phyloP scores from a whole-genome alignment of 2,797 vertebrate species.

The Prionace glauca region DNA sequence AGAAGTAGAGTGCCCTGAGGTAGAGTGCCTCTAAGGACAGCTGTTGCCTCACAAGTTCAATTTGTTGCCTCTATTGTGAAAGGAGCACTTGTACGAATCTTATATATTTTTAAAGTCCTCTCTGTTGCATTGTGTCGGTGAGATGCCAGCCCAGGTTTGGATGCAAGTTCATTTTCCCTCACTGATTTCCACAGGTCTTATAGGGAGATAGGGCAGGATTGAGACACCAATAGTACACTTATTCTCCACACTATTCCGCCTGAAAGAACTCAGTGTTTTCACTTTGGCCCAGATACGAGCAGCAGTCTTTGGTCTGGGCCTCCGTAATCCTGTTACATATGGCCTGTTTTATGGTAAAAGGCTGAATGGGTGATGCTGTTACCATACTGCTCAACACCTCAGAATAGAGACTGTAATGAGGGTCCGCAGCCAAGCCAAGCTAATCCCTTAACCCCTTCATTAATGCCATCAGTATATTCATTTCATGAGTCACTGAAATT shows the following conservation, averaged over 20 bases:
- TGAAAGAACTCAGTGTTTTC: conserved; percentile 19
- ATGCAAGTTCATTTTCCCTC: neutral
- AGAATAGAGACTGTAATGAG: neutral
- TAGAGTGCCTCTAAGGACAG: neutral
- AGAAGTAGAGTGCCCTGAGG: neutral
- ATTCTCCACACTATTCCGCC: neutral
- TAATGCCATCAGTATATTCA: neutral
- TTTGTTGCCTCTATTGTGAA: neutral
- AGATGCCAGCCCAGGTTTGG: neutral
- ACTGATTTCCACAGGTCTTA: neutral
- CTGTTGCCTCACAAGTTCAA: neutral
- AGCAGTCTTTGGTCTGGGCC: neutral
- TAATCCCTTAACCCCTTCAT: neutral
- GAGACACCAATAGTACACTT: neutral
- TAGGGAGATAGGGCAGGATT: neutral
- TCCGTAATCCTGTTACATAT: neutral
- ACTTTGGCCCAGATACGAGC: neutral
- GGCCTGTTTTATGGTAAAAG: neutral
- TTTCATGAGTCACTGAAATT: too few relatives aligned
- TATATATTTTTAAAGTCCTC: neutral
- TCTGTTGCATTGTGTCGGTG: neutral
- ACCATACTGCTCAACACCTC: neutral
- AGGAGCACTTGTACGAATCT: neutral
- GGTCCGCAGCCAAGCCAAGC: neutral
- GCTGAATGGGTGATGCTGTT: neutral